Evolutionary conservation across 2,888 invertebrate genomes (phyloP), one percentile per base, ranked within the genome.

Genomic region (Cheilosia impressa): DNA sequence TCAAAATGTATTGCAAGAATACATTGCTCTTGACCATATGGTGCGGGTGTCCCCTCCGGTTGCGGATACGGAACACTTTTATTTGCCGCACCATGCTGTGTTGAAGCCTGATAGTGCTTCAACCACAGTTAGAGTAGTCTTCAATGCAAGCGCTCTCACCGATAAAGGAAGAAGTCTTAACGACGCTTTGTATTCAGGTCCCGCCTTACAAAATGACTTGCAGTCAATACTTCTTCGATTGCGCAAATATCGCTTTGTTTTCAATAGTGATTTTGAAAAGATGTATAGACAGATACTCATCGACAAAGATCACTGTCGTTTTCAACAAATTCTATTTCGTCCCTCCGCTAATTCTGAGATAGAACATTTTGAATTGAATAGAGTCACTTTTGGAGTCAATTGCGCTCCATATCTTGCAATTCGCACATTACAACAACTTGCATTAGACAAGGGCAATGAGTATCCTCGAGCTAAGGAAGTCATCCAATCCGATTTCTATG

Each of bases 221-320:
- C 27, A 53, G 4, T n/a, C 53, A 6, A 60, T 87, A 41, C 31
- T 84, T 10, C 15, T 71, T 1, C 58, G 57, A 22, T 87, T 60
- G 73, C 34, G 81, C 27, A 19, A n/a, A 58, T 50, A 73, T 50
- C 52, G 27, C 27, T 71, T 68, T 31, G 88, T 88, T 6, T 76
- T 90, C 13, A 80, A 80, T 5, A 87, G 19, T 19, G 19, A 19
- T 19, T 1, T 90, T 17, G 78, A 79, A 4, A 87, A 89, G 63
- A 89, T 90, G 87, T 90, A 88, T 62, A 87, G 87, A 2, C 88
- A 89, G 57, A 88, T 90, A 13, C 6, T 45, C 6, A 53, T 89
- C 2, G 22, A 75, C 7, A 55, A 73, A 4, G 63, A 81, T 2
- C 77, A 90, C 15, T 19, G 17, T 2, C 55, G 87, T 31, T 87